These are phyloP conservation scores for Macrobrachium nipponense DNA, from an alignment of 1,140 invertebrate genomes.

Conservation along the genomic window DNA sequence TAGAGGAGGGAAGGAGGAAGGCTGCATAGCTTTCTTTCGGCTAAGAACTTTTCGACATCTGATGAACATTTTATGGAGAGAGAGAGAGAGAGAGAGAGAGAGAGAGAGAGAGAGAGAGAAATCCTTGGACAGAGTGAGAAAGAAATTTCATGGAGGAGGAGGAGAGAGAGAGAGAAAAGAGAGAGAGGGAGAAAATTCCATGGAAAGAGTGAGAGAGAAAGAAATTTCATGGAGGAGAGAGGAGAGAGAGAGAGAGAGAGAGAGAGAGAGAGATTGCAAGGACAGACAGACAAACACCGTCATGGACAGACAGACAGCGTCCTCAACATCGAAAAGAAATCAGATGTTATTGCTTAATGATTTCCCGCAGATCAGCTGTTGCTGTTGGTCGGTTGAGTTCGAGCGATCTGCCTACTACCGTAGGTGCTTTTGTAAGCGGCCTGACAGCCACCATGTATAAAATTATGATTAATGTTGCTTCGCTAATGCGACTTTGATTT, in stretches of 20 bases:
- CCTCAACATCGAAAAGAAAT: too few relatives aligned
- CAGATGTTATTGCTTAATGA: too few relatives aligned
- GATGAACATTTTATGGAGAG: not conserved
- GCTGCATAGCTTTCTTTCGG: not conserved
- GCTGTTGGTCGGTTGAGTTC: too few relatives aligned
- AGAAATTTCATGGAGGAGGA: too few relatives aligned
- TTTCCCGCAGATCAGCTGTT: too few relatives aligned
- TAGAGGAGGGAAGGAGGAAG: not conserved
- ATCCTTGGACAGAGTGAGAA: not conserved
- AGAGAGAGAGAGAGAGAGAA: not conserved
- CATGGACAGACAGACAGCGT: slow-evolving; percentile 7
- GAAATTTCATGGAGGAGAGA: not conserved
- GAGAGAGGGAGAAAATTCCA: not conserved
- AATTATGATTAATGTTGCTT: too few relatives aligned
- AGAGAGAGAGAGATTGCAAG: not conserved
- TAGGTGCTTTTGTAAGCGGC: too few relatives aligned
- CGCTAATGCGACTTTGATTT: too few relatives aligned
- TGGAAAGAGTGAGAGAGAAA: not conserved
- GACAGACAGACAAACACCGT: not conserved
- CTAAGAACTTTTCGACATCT: not conserved
- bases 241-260: not conserved
- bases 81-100: not conserved
- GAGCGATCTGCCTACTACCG: too few relatives aligned
- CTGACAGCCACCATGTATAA: too few relatives aligned
- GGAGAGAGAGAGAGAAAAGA: not conserved